Base-by-base conservation (phyloP, 2,797 vertebrate species). In the Enteromius argenteus region DNA sequence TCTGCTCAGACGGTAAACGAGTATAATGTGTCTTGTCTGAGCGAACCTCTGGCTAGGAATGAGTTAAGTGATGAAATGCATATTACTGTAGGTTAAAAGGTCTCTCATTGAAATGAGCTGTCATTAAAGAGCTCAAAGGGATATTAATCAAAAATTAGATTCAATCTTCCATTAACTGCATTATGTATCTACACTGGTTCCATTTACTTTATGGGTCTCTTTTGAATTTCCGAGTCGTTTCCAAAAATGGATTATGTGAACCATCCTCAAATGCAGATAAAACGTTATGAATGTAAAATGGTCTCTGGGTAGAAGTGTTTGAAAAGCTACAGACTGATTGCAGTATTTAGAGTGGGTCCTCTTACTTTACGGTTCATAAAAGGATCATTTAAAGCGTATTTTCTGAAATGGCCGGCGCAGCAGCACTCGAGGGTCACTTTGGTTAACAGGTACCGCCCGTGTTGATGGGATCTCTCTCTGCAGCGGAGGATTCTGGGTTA, bases 221-320 rank as follows among this genome's bases (percentile, higher is more conserved):
- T 71, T 84, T 46, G 66, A 69, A 78, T 78, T 58, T 72, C 49
- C 5, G 51, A 58, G 23, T 77, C 51, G 23, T 68, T 58, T 60
- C 10, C 64, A n/a, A 23, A 77, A 77, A 83, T 44, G 73, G 73
- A 76, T 68, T 44, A 39, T 83, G 46, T 62, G 74, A 46, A 19
- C 27, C 27, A 3, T 32, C 23, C 51, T 78, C 37, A 49, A 79
- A 51, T 32, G 53, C 39, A 62, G 53, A 72, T 79, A 17, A 69
- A 78, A 78, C 51, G 60, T 84, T 84, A 78, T 84, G 51, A 62
- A 69, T 84, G 7, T 30, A 49, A 84, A 84, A 72, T 46, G 72
- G 46, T 77, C 81, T 83, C 81, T 56, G 17, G 73, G 46, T 56
- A 74, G 39, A 76, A 62, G 66, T 79, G 66, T 79, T 79, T 64